Evolutionary conservation across 2,113 vertebrate genomes (phyloP), one percentile per base, ranked within the genome.

Genomic region (Macquaria ambigua): DNA sequence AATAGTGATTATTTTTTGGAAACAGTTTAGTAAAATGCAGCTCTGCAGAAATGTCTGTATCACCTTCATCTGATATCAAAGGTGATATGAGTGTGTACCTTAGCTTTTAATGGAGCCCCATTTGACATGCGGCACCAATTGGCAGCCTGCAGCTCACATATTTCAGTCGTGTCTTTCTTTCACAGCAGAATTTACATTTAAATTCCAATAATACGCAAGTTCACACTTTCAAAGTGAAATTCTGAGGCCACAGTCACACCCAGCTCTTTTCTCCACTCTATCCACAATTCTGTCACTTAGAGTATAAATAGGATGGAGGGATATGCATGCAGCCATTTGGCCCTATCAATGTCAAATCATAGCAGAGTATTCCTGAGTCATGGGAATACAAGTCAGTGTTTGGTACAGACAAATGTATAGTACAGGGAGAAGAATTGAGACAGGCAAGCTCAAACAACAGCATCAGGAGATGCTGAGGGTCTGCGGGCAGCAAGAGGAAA

Each of bases 121-220:
- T 79, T 86, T 89, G n/a, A 76, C 85, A 88, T 67, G 74, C 37
- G 28, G 66, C 76, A 74, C 59, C 83, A 69, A 46, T 53, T 64
- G 68, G 70, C 63, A 76, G 74, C 71, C 74, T 59, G 77, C 52
- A 77, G 84, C 82, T 72, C 67, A 4, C 67, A 84, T 70, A 76
- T 74, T 90, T 82, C 63, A 74, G 69, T 61, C 12, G 6, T 62
- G 64, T 77, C 77, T 79, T 7, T 59, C 87, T 92, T 88, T 88
- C 69, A 55, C 23, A 39, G 74, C 74, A 16, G 72, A 78, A 62
- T 71, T 77, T 82, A 66, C 76, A 86, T 82, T 86, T 52, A 34
- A 77, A 84, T 92, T 78, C 73, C 70, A 82, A 88, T 87, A 76
- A 90, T 80, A 69, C 59, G 63, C 58, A 56, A 63, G 77, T 84